Percentiles rank a stretch among this genome's conserved stretches.
phyloP scores from a whole-genome alignment of 2,888 invertebrate genomes.

The Microctonus aethiopoides region DNA sequence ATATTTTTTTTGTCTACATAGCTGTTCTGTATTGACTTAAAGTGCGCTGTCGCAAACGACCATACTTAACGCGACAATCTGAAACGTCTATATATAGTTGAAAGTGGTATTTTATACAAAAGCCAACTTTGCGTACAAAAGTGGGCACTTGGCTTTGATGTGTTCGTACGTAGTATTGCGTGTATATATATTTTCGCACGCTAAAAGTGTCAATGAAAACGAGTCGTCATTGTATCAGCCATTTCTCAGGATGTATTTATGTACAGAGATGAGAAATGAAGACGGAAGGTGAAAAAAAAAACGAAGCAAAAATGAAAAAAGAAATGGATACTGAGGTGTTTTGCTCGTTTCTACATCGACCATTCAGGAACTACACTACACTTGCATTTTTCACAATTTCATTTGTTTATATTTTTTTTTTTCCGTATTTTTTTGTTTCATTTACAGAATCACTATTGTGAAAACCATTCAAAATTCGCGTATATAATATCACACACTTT shows the following conservation, averaged over 20 bases:
- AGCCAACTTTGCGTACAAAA: neutral
- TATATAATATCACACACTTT: slow-evolving; percentile 1
- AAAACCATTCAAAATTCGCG: neutral
- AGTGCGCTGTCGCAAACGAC: slow-evolving; percentile 16
- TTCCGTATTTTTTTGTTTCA: neutral
- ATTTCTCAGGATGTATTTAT: neutral
- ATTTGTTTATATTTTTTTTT: neutral
- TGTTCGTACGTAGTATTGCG: neutral
- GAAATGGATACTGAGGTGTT: neutral
- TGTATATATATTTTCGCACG: neutral
- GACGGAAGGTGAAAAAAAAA: neutral
- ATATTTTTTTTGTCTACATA: neutral
- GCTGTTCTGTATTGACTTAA: slow-evolving; percentile 13
- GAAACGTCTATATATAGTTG: neutral
- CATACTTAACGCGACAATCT: slow-evolving; percentile 11
- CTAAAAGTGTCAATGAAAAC: slow-evolving; percentile 5
- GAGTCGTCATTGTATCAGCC: neutral
- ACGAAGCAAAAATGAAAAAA: neutral
- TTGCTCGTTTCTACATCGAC: neutral
- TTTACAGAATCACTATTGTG: neutral
- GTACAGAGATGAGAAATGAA: neutral
- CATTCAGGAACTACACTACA: slow-evolving; percentile 12
- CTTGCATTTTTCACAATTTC: slow-evolving; percentile 8
- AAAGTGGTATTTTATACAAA: neutral
- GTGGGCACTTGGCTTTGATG: slow-evolving; percentile 14